Base-by-base conservation (phyloP, 2,797 vertebrate genomes). In the Enteromius unitaeniatus region DNA sequence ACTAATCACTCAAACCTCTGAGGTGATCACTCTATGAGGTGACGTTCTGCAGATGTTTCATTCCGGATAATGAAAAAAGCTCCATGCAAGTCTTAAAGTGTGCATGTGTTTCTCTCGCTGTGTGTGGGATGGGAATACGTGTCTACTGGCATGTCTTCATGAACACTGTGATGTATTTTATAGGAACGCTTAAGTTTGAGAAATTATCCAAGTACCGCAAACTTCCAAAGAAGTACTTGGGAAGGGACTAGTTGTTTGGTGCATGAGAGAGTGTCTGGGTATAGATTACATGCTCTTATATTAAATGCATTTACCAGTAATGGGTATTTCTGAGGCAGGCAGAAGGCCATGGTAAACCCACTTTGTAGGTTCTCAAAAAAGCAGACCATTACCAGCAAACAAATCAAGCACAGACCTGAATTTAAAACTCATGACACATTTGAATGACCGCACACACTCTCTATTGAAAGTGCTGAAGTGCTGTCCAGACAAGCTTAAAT, bases 1-100 rank as follows among this genome's bases (percentile, higher is more conserved):
- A 75, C 45, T 45, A 28, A 42, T 82, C 77, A 51, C 45, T 79
- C 64, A 79, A 40, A 58, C 51, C 37, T 60, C 17, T 4, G 34
- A 45, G n/a, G n/a, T n/a, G n/a, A 45, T 79, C 78, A 17, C 67
- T 45, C 51, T 34, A 60, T 72, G 67, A 23, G 78, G 47, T 55
- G 49, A 80, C n/a, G 40, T 21, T 80, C 23, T 60, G 67, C 79
- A 81, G 79, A 81, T 34, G 64, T 69, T 69, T 68, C 28, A 55
- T 51, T 49, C 7, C 11, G 7, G 42, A 11, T 21, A 49, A 34
- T 67, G 19, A 49, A 79, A 75, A 65, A 79, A 78, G 19, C 34
- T 47, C 55, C 9, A 40, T 19, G 17, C 14, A 28, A 17, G 0
- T 68, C 49, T 45, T 28, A 42, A 58, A 60, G 49, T 47, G 34